Evolutionary conservation across 2,888 invertebrate genomes (phyloP), one percentile per base, ranked within the genome.

Genomic region (Ochropleura plecta): DNA sequence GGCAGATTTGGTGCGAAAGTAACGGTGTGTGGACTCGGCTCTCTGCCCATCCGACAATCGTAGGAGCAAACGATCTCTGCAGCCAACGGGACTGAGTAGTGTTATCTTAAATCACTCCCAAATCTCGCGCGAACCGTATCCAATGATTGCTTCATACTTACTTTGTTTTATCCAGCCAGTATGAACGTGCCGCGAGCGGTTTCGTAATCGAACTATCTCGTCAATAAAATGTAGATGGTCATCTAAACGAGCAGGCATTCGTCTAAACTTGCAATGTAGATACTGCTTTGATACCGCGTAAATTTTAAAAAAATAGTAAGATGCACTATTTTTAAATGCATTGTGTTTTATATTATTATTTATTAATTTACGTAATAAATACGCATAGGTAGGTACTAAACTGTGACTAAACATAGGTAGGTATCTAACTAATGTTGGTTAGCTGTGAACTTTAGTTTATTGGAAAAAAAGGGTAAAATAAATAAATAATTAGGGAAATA

Each of bases 1-100:
- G 93, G 94, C 95, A 95, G 96, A 95, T 96, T 96, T 94, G 95
- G 95, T 92, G 95, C 93, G 93, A 93, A 93, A 91, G 89, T 94
- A 95, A 94, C 94, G 94, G 94, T 92, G 91, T 89, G 88, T 89
- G 88, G 89, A 83, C 86, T 83, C 87, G 88, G 87, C 86, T 86
- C 87, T 77, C 72, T 83, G 89, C 90, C 92, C 90, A 91, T 90
- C 90, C 89, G 88, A 91, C 92, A 90, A 91, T 92, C 91, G 92
- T 90, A 90, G 68, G 71, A 91, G 91, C 91, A 90, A 93, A 91
- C 91, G 91, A 94, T 94, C 92, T 91, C 87, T 82, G 83, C 90
- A 92, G 90, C 89, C 91, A 94, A 95, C 95, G 95, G 95, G 94
- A 95, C 92, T 88, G 85, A 82, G 90, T 91, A 91, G 91, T 93